Percentiles rank a stretch among this genome's conserved stretches.
phyloP scores from a whole-genome alignment of 2,113 vertebrate species.

The Nestor notabilis region DNA sequence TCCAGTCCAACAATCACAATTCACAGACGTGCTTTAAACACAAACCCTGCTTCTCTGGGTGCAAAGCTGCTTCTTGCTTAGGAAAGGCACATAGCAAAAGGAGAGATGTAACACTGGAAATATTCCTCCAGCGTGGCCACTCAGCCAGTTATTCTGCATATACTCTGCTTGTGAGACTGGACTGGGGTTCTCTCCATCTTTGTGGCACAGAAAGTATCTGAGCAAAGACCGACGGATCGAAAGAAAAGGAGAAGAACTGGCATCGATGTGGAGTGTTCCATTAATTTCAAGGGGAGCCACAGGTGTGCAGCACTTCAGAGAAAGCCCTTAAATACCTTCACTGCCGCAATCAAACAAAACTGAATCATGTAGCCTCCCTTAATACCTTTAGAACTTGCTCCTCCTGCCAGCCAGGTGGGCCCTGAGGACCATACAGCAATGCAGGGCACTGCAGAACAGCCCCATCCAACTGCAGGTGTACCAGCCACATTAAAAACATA shows the following conservation, averaged over 20 bases:
- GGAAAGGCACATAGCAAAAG: background rate
- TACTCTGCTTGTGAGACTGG: background rate
- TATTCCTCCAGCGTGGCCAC: background rate
- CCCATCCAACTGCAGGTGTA: background rate
- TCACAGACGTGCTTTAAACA: background rate
- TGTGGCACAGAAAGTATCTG: background rate
- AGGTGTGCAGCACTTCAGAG: background rate
- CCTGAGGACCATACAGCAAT: background rate
- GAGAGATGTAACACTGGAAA: background rate
- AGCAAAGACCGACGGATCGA: background rate
- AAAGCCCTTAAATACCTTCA: background rate
- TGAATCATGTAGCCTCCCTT: background rate
- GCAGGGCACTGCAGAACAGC: background rate
- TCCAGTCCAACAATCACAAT: background rate
- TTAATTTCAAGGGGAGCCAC: background rate
- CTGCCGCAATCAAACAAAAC: background rate
- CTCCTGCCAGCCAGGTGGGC: background rate
- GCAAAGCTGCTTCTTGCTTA: background rate
- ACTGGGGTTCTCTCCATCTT: background rate
- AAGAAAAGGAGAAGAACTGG: background rate
- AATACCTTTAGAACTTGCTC: background rate
- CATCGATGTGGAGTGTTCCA: background rate
- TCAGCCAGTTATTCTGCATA: background rate
- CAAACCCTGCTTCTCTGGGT: background rate
- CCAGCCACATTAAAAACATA: background rate